Conservation (phyloP, 2,113 vertebrate genomes). For the Pseudonaja textilis region DNA sequence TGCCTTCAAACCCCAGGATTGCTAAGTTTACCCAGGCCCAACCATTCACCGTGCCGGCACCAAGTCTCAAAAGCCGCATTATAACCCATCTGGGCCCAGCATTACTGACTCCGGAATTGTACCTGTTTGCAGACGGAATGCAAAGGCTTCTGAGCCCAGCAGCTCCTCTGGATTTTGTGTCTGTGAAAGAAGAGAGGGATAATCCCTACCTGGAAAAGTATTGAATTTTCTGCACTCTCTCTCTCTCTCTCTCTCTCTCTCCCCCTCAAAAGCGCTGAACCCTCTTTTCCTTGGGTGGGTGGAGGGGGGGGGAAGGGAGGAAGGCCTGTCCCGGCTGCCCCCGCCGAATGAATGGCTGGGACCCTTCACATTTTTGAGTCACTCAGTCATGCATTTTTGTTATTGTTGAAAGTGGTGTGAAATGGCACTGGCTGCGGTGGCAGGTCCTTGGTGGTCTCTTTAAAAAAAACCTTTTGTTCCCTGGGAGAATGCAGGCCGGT, state of each 20-base stretch:
- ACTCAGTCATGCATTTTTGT: constrained; percentile 85
- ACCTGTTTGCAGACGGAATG: neutral
- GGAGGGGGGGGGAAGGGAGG: neutral
- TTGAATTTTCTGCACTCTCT: constrained; percentile 43
- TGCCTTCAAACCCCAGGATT: neutral
- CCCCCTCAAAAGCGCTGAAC: constrained; percentile 52
- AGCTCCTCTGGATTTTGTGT: neutral
- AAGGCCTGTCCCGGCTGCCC: neutral
- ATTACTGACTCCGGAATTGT: neutral
- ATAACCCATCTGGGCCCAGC: neutral
- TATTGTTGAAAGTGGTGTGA: constrained; percentile 82
- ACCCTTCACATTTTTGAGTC: constrained; percentile 81
- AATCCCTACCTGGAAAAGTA: constrained; percentile 43
- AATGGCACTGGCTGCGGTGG: constrained; percentile 75
- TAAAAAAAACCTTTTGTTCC: constrained; percentile 90
- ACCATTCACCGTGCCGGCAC: neutral
- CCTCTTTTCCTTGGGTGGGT: neutral
- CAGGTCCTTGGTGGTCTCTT: constrained; percentile 92
- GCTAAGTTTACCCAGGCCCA: neutral
- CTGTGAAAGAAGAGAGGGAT: constrained; percentile 29
- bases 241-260: neutral
- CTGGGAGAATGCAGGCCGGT: constrained; percentile 83
- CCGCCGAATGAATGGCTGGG: constrained; percentile 74
- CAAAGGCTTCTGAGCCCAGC: neutral
- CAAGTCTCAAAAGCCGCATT: neutral